Conservation (phyloP, 2,888 invertebrate genomes). For the Caenorhabditis afra region DNA sequence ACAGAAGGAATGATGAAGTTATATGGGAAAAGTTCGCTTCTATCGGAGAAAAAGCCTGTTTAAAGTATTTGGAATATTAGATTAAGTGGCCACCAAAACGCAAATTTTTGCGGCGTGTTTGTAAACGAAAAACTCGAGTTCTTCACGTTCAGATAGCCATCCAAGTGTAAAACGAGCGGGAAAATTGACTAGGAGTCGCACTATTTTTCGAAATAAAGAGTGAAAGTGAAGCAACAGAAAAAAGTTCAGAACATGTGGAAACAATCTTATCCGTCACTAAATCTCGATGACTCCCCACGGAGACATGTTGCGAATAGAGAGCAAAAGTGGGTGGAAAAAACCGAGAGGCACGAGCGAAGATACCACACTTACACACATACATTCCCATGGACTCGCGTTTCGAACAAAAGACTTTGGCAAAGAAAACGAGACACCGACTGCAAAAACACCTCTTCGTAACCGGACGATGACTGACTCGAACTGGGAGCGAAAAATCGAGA, state of each 20-base stretch:
- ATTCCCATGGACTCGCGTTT: constrained; percentile 16
- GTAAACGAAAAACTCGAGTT: too few species aligned
- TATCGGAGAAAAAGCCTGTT: neutral
- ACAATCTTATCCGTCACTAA: constrained; percentile 59
- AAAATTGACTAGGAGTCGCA: neutral
- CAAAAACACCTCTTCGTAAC: constrained; percentile 21
- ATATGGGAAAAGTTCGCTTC: neutral
- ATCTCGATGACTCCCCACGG: constrained; percentile 59
- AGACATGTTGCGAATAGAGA: constrained; percentile 49
- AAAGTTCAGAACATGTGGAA: constrained; percentile 55
- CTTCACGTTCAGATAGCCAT: too few species aligned
- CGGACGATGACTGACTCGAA: constrained; percentile 13
- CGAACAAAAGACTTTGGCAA: constrained; percentile 34
- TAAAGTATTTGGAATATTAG: constrained; percentile 8
- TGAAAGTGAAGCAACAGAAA: constrained; percentile 21
- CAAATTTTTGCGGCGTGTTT: too few species aligned
- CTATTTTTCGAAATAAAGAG: neutral
- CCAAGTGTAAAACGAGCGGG: neutral
- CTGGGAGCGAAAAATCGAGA: constrained; percentile 18
- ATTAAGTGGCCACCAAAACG: neutral
- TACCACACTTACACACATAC: constrained; percentile 15
- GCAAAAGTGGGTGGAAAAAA: constrained; percentile 51
- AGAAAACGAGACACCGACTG: constrained; percentile 1
- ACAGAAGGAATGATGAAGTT: neutral
- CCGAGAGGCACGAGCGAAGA: neutral